Evolutionary conservation across 2,113 vertebrate genomes (phyloP), one percentile per base, ranked within the genome.

Genomic region (Entelurus aequoreus): DNA sequence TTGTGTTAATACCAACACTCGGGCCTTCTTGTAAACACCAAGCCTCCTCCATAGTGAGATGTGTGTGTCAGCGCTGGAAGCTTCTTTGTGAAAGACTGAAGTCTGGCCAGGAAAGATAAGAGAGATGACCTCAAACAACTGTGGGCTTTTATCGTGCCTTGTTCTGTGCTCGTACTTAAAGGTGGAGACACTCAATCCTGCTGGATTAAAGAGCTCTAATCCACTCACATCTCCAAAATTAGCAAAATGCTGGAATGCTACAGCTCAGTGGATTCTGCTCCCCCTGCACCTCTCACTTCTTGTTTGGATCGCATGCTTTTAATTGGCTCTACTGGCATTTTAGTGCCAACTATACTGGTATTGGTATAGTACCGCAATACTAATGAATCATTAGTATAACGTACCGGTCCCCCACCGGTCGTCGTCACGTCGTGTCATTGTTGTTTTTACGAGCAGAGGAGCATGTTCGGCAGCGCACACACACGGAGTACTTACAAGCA

Each of bases 181-280:
- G 54, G 16, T 6, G 53, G 3, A 21, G 66, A 78, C 70, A 62
- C 58, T 80, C 53, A 16, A 16, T 40, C 66, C 68, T 79, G 55
- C 54, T 66, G 86, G 83, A 80, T 85, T 86, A 77, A 56, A 74
- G 58, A 58, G 36, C 37, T 78, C 69, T 83, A 85, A 83, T 86
- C 79, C 69, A 4, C 8, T 6, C 62, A 61, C 67, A 66, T 86
- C 62, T 40, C 16, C 69, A 64, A 86, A 67, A 65, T 84, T 62
- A 64, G 68, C 21, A 11, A 78, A 54, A 61, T 69, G 46, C 65
- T 49, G 5, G 61, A 50, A 8, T 15, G 54, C 64, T 66, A 51
- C 0, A 59, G 57, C 66, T 40, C 50, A 42, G 14, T 38, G 58
- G 52, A 28, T 76, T 60, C 8, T 62, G 75, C 48, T 63, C 54